These are phyloP conservation scores for Mormoops blainvillei DNA, from an alignment of 2,113 vertebrate species.

Conservation along the genomic window DNA sequence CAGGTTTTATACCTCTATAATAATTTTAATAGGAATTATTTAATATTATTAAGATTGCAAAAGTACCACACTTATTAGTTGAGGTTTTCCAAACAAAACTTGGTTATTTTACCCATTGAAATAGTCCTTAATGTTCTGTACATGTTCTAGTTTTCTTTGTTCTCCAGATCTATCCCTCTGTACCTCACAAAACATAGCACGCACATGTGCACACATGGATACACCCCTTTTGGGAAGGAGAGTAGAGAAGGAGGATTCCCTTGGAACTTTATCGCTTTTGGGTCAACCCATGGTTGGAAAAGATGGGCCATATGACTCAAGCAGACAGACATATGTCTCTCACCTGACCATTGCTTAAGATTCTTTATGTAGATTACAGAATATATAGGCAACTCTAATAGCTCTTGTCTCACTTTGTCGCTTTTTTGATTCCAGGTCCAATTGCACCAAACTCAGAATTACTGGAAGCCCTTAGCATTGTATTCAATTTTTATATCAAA, in stretches of 20 bases:
- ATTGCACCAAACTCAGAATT: not conserved
- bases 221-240: not conserved
- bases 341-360: conserved; percentile 3
- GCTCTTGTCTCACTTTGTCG: not conserved
- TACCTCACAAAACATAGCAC: not conserved
- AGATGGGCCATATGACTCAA: not conserved
- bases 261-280: not conserved
- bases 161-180: not conserved
- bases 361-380: not conserved
- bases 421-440: not conserved
- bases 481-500: conserved; percentile 34
- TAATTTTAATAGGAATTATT: not conserved
- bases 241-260: not conserved
- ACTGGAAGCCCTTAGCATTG: not conserved
- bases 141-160: not conserved
- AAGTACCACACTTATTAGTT: not conserved
- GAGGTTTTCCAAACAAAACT: not conserved
- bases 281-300: not conserved
- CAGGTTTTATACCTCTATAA: not conserved
- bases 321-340: not conserved
- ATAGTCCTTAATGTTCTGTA: not conserved
- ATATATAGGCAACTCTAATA: not conserved
- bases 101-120: not conserved
- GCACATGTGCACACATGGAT: no score
- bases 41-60: not conserved